Base-by-base conservation (phyloP, 2,113 vertebrate genomes). In the Heloderma charlesbogerti region DNA sequence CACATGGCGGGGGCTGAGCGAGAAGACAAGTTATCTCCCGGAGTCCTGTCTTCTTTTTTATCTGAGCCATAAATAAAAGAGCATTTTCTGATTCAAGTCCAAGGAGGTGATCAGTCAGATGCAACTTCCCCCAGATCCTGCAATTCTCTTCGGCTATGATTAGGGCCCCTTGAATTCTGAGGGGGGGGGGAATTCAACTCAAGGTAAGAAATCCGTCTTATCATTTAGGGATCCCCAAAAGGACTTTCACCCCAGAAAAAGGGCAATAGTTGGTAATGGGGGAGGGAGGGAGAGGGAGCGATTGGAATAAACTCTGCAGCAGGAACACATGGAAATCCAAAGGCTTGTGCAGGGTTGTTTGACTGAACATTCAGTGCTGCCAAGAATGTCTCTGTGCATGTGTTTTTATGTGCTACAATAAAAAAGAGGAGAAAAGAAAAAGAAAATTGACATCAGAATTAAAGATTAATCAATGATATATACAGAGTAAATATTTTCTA, bases 151-250 rank as follows among this genome's bases (percentile, higher is more conserved):
- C 86, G 66, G 54, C 0, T 3, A 37, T 15, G 74, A 92, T 91
- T 3, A 31, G 91, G 92, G 88, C 84, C 93, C 89, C 74, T 90
- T 86, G 13, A 72, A 8, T 57, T 85, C 48, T 78, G 72, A 69
- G 60, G 66, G 34, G 20, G 5, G 20, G 25, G 20, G 25, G 37
- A 80, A 29, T 40, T 63, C n/a, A 31, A 63, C 67, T 90, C 3
- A 75, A 95, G 93, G 93, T 95, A 94, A 95, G 93, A 94, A 92
- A 90, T 75, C 37, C 48, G 34, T 57, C 29, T 37, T 57, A 54
- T 60, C 69, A 16, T 67, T 72, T 92, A 86, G 48, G 34, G 25
- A 22, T 71, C 9, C 31, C 18, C 48, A n/a, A 34, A 37, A 83
- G 15, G 69, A n/a, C 40, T 40, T 75, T 91, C 43, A 27, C 7